Conservation (phyloP, 64 coral and sea anemone genomes). For the Porites lutea region DNA sequence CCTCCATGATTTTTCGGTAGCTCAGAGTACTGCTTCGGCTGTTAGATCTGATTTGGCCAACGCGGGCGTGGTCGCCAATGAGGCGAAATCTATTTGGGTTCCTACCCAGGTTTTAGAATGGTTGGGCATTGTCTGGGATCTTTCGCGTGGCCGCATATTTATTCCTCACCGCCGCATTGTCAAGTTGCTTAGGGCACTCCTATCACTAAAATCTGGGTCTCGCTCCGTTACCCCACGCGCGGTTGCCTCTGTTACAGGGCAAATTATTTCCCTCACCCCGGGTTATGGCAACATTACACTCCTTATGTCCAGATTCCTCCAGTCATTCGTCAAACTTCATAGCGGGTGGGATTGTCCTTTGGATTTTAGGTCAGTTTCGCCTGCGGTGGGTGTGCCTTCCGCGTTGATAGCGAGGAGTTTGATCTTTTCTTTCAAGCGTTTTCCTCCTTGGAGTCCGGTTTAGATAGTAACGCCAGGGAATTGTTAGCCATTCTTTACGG, state of each 20-base stretch:
- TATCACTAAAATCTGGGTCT: slow-evolving; percentile 7
- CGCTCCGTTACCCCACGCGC: slow-evolving; percentile 10
- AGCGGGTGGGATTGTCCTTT: slow-evolving; percentile 24
- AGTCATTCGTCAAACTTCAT: slow-evolving; percentile 7
- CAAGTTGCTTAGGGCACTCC: slow-evolving; percentile 10
- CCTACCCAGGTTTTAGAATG: slow-evolving; percentile 21
- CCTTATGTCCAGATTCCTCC: slow-evolving; percentile 64
- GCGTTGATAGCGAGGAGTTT: slow-evolving; percentile 38
- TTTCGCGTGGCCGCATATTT: not conserved
- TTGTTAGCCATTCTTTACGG: slow-evolving; percentile 52
- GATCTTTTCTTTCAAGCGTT: slow-evolving; percentile 58
- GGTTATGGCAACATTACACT: slow-evolving; percentile 55
- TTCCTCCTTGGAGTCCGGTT: slow-evolving; percentile 23
- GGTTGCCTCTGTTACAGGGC: slow-evolving; percentile 33
- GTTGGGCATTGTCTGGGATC: slow-evolving; percentile 27
- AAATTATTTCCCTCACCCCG: slow-evolving; percentile 46
- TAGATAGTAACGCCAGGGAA: slow-evolving; percentile 60
- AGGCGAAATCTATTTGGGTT: slow-evolving; percentile 48
- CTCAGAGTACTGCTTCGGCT: not conserved
- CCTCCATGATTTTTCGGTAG: not conserved
- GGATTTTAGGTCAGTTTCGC: slow-evolving; percentile 23
- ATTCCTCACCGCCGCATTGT: slow-evolving; percentile 21
- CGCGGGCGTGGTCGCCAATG: slow-evolving; percentile 22
- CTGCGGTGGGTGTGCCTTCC: slow-evolving; percentile 38
- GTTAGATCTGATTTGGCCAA: slow-evolving; percentile 25